A percentile compares a stretch with the other conserved stretches of the same genome.
Evolutionary conservation across 2,113 vertebrate genomes (phyloP).

Genomic region (Menura novaehollandiae): DNA sequence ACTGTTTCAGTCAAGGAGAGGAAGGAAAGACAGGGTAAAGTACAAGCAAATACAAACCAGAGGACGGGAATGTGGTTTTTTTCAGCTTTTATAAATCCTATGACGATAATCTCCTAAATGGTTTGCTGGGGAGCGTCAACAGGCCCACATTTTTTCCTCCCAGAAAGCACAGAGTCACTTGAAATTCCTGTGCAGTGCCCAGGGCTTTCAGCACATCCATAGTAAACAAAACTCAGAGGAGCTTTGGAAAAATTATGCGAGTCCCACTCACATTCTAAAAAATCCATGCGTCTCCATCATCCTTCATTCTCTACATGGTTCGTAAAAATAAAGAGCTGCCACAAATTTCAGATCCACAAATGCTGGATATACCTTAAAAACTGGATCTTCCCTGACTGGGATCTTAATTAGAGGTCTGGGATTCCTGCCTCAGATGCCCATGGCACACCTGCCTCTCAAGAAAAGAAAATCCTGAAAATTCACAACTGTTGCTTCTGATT

Average conservation of each 20-base stretch:
- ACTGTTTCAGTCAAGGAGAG: not conserved
- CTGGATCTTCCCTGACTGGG: not conserved
- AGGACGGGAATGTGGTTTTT: not conserved
- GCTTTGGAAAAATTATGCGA: not conserved
- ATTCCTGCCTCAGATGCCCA: not conserved
- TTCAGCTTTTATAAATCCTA: not conserved
- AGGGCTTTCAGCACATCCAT: not conserved
- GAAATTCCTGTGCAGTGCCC: not conserved
- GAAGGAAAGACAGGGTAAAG: not conserved
- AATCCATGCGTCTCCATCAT: rapidly evolving
- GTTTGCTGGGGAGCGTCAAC: not conserved
- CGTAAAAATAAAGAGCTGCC: not conserved
- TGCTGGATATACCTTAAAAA: not conserved
- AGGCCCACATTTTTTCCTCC: not conserved
- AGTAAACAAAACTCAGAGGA: not conserved
- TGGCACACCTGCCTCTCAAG: not conserved
- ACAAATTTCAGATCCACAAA: not conserved
- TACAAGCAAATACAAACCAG: not conserved
- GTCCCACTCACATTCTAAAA: not conserved
- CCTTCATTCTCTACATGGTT: rapidly evolving
- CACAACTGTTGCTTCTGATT: not conserved
- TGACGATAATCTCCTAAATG: not conserved
- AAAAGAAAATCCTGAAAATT: not conserved
- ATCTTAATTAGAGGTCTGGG: not conserved
- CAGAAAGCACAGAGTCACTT: not conserved